Evolutionary conservation across 2,797 vertebrate species (phyloP), one percentile per base, ranked within the genome.

Genomic region (Hydrocynus forskahlii): DNA sequence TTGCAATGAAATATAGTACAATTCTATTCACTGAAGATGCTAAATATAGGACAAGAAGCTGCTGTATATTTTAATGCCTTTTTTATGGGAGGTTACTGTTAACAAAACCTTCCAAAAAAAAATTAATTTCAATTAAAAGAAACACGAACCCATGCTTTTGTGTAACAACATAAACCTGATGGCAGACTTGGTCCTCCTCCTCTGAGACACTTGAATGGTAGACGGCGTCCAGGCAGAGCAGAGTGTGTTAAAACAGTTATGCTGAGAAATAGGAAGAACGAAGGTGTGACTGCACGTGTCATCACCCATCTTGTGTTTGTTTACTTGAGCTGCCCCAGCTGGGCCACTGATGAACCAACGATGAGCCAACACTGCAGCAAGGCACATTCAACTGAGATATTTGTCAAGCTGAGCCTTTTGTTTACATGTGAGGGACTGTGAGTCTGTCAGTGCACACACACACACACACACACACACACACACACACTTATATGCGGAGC

Each of bases 401-500:
- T 74, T 74, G 79, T 73, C 0, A 13, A 76, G 82, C 50, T 75
- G 29, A 77, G 63, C 12, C 59, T 82, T 48, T 73, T 60, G 75
- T 84, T 78, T 84, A 76, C 55, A 71, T 25, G 73, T 45, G 48
- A 79, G 29, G 35, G 52, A 29, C 52, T 77, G 50, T 50, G 69
- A 48, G 25, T 64, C 69, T 80, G 76, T 16, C 29, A 68, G 69
- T 64, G 62, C 63, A 57, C 60, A 14, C 52, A 48, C 76, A 76
- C 84, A 64, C 50, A n/a, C 75, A 74, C 74, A 75, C 76, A 23
- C 60, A 60, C 29, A 38, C 62, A 54, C 50, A 59, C 73, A 69
- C 69, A 48, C 40, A 14, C 29, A 40, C 29, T 29, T 29, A 29
- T 29, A 29, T 29, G 29, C 43, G 29, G 45, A 67, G 45, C 21